Evolutionary conservation across 2,888 invertebrate genomes (phyloP).

Genomic region (Macrostomum cliftonense): DNA sequence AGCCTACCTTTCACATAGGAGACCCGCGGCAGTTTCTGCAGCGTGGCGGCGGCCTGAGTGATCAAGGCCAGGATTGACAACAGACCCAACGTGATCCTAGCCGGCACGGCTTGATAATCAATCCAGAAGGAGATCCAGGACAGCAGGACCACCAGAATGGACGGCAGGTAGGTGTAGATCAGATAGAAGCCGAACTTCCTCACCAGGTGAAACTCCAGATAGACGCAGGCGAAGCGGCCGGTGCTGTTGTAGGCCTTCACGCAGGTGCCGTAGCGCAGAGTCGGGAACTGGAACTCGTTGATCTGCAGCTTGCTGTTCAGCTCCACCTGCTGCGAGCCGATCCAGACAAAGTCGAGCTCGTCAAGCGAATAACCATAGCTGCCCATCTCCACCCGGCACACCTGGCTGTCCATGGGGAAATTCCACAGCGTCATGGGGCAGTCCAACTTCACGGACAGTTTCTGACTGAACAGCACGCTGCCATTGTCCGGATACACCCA

Average conservation of each 20-base stretch:
- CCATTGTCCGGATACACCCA: slow-evolving; percentile 8
- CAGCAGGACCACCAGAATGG: slow-evolving; percentile 7
- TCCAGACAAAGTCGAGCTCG: slow-evolving; percentile 9
- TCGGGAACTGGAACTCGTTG: slow-evolving; percentile 10
- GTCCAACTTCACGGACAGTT: slow-evolving; percentile 7
- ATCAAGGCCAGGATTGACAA: slow-evolving; percentile 9
- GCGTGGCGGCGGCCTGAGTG: slow-evolving; percentile 9
- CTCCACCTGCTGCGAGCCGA: background rate
- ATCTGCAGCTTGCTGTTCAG: background rate
- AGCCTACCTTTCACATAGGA: slow-evolving; percentile 7
- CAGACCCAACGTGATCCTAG: slow-evolving; percentile 10
- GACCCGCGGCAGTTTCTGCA: slow-evolving; percentile 8
- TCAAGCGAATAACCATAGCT: slow-evolving; percentile 10
- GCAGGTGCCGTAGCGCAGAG: background rate
- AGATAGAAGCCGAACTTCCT: slow-evolving; percentile 11
- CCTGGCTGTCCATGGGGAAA: slow-evolving; percentile 12
- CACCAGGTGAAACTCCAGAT: slow-evolving; percentile 6
- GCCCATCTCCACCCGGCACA: slow-evolving; percentile 9
- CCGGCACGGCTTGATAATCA: slow-evolving; percentile 11
- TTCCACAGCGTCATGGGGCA: slow-evolving; percentile 11
- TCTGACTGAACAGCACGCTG: slow-evolving; percentile 7
- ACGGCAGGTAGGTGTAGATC: slow-evolving; percentile 11
- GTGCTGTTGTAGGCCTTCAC: slow-evolving; percentile 7
- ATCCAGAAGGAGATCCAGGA: slow-evolving; percentile 11
- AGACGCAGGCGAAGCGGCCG: slow-evolving; percentile 8